phyloP scores from a whole-genome alignment of 2,797 vertebrate genomes.

The Sebastes umbrosus region DNA sequence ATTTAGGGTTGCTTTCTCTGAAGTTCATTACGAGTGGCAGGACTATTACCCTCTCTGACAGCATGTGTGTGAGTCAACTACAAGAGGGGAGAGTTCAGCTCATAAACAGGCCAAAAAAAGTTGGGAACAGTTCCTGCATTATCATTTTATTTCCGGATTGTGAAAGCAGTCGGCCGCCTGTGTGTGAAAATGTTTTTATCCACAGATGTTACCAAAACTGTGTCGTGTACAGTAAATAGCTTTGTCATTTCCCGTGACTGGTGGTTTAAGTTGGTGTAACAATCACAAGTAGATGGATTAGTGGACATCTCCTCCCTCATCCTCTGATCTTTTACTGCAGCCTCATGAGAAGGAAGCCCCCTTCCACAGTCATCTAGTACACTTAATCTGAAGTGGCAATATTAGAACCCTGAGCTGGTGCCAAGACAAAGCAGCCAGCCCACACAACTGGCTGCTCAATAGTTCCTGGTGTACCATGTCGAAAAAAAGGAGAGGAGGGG shows the following conservation, averaged over 20 bases:
- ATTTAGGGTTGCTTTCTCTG: slow-evolving; percentile 75
- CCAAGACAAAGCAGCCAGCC: slow-evolving; percentile 70
- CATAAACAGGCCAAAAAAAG: slow-evolving; percentile 52
- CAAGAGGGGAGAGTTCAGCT: slow-evolving; percentile 50
- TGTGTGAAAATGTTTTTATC: slow-evolving; percentile 17
- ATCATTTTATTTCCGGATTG: slow-evolving; percentile 20
- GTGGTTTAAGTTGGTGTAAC: slow-evolving; percentile 58
- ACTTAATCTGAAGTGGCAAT: slow-evolving; percentile 76
- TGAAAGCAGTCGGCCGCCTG: neutral
- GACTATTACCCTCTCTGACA: slow-evolving; percentile 68
- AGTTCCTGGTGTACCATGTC: slow-evolving; percentile 52
- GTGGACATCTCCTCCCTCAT: slow-evolving; percentile 64
- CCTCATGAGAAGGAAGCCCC: slow-evolving; percentile 51
- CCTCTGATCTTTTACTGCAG: slow-evolving; percentile 66
- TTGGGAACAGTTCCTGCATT: neutral
- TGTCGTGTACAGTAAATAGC: slow-evolving; percentile 26
- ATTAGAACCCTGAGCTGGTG: slow-evolving; percentile 63
- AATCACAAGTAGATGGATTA: slow-evolving; percentile 63
- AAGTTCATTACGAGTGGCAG: slow-evolving; percentile 76
- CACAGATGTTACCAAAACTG: slow-evolving; percentile 14
- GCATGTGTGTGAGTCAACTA: slow-evolving; percentile 50
- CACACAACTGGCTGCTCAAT: slow-evolving; percentile 52
- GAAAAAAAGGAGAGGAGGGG: slow-evolving; percentile 11
- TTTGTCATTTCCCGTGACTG: slow-evolving; percentile 48
- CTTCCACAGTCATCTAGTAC: slow-evolving; percentile 60